Evolutionary conservation across 2,113 vertebrate genomes (phyloP), one percentile per base, ranked within the genome.

Genomic region (Phasianus colchicus): DNA sequence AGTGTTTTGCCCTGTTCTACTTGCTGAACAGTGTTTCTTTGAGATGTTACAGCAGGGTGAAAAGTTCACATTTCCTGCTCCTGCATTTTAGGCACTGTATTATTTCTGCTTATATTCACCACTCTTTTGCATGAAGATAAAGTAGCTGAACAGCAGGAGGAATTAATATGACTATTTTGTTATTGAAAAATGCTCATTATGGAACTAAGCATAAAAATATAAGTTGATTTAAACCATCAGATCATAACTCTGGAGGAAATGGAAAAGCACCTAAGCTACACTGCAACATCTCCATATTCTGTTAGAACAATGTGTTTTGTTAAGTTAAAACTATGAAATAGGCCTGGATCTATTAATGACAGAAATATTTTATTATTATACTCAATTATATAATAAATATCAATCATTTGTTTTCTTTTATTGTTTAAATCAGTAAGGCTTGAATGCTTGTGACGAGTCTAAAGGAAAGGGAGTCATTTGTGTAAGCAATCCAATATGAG

Each of bases 371-470:
- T 96, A 81, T 50, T 78, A 64, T 61, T 85, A 48, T 69, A 52
- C 78, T 91, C 60, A 96, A 96, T 93, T 83, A 77, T 86, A 76
- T 72, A 97, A 92, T 58, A 90, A 72, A 78, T 61, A 95, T 96
- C 92, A 96, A 95, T 97, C 66, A 96, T 91, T 93, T 86, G 1
- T 91, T 89, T 80, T 82, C 63, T 80, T 64, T 64, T 52, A 61
- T 66, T 86, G 83, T 95, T 94, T 82, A 80, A 95, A 84, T 19
- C 42, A 77, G 34, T 8, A 9, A 85, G 50, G n/a, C 29, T 42
- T 58, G 57, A 87, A 87, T 71, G 38, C 38, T 66, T 60, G 9
- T 60, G 86, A 67, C 82, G 36, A 89, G 82, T 86, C 34, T 60
- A 72, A 72, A 27, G 24, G 66, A 74, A 86, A 74, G 13, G 42